Conservation (phyloP, 2,113 vertebrate species). For the Oncorhynchus keta region DNA sequence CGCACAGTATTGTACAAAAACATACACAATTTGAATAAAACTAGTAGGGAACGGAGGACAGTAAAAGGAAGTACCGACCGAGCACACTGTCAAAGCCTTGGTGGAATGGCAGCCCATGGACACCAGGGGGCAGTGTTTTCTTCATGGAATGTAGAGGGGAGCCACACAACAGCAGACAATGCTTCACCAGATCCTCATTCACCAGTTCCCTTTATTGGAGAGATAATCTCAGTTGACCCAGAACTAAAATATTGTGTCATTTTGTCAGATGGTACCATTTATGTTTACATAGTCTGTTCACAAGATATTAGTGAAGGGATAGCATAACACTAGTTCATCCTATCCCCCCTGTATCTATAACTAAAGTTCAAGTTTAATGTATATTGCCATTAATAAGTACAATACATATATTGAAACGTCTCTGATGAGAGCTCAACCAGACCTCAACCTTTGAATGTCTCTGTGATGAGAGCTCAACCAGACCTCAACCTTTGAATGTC, state of each 20-base stretch:
- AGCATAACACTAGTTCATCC: no score
- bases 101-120: conserved; percentile 45
- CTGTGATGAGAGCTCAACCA: no score
- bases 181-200: conserved; percentile 35
- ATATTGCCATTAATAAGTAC: background rate
- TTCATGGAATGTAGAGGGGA: conserved; percentile 22
- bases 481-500: no score
- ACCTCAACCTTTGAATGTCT: no score
- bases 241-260: no score
- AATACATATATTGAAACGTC: background rate
- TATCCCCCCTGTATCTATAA: no score
- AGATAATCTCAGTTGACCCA: background rate
- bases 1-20: no score
- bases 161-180: conserved; percentile 48
- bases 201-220: conserved; percentile 57
- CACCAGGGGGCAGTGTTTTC: conserved; percentile 27
- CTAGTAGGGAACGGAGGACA: background rate
- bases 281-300: no score
- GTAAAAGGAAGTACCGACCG: background rate
- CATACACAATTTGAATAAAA: no score
- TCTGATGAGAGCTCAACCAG: background rate
- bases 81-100: conserved; percentile 41
- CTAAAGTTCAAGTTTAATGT: background rate
- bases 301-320: no score
- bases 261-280: no score